Percentiles rank a stretch among this genome's conserved stretches.
These are phyloP conservation scores for Pangasius mekongensis DNA, from an alignment of 2,797 vertebrate genomes.

Conservation along the genomic window DNA sequence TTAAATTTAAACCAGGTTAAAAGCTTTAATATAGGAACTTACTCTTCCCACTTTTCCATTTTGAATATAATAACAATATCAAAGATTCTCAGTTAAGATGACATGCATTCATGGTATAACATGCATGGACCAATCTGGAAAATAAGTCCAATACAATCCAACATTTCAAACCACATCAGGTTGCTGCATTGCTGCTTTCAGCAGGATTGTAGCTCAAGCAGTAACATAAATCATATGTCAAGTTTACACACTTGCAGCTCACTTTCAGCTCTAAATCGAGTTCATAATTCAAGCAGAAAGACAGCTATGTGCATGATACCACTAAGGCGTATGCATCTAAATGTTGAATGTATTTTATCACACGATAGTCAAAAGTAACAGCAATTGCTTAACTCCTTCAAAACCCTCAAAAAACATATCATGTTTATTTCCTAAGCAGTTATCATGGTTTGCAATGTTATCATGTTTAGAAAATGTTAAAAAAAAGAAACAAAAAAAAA, in stretches of 20 bases:
- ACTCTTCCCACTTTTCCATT: not conserved
- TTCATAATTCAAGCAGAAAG: not conserved
- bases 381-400: no score
- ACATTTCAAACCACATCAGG: not conserved
- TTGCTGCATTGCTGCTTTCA: not conserved
- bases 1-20: not conserved
- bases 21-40: not conserved
- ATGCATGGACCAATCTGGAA: not conserved
- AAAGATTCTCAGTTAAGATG: not conserved
- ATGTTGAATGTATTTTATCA: not conserved
- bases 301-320: not conserved
- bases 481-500: no score
- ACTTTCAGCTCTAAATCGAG: not conserved
- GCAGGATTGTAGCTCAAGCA: not conserved
- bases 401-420: no score
- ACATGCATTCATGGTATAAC: not conserved
- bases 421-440: no score
- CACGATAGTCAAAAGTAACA: no score
- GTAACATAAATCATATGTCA: not conserved
- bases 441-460: no score
- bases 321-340: not conserved
- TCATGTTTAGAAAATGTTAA: no score
- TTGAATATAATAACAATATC: not conserved
- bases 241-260: not conserved
- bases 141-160: not conserved